phyloP scores from a whole-genome alignment of 2,113 vertebrate species.

The Indicator maculatus region DNA sequence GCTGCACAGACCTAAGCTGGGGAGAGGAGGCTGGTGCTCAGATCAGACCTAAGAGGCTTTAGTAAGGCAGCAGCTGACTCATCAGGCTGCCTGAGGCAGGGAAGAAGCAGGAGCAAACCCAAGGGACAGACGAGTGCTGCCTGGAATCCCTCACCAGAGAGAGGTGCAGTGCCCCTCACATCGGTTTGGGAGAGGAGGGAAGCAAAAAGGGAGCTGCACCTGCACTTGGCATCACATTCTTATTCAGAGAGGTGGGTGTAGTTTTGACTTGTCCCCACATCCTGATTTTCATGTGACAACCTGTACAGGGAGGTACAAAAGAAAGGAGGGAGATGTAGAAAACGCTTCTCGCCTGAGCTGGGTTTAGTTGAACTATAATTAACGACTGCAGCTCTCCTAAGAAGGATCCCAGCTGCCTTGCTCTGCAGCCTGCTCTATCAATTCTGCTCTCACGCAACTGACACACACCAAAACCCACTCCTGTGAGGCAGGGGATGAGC shows the following conservation, averaged over 20 bases:
- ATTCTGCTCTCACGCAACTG: constrained; percentile 41
- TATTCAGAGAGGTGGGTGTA: constrained; percentile 23
- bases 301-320: neutral
- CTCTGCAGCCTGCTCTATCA: constrained; percentile 52
- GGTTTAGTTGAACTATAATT: constrained; percentile 61
- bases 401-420: constrained; percentile 65
- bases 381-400: constrained; percentile 35
- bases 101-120: neutral
- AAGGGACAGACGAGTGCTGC: neutral
- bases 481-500: constrained; percentile 14
- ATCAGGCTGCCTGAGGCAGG: neutral
- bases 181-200: neutral
- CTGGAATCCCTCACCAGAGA: neutral
- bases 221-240: neutral
- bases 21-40: neutral
- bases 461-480: constrained; percentile 13
- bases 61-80: constrained; percentile 4
- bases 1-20: neutral
- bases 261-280: neutral
- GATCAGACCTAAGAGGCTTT: neutral
- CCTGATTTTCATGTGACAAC: constrained; percentile 22
- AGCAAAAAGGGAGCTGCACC: neutral
- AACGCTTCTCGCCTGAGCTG: neutral
- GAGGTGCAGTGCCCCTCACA: neutral
- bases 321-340: constrained; percentile 17